A percentile compares a stretch with the other conserved stretches of the same genome.
Evolutionary conservation across 2,113 vertebrate species (phyloP).

Genomic region (Ginglymostoma cirratum): DNA sequence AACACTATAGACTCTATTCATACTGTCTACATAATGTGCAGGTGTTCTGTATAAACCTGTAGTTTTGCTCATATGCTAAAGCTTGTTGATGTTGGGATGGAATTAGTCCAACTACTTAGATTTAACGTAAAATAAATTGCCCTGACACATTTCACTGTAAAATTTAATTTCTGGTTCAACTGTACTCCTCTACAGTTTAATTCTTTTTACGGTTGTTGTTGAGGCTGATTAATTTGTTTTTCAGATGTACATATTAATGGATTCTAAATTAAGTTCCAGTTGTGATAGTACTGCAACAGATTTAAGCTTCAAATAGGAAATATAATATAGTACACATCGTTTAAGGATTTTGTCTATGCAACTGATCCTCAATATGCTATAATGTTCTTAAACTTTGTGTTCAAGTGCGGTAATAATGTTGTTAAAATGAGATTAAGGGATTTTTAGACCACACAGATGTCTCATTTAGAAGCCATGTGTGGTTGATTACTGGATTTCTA

Average conservation of each 20-base stretch:
- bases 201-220: background rate
- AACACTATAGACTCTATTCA: too few species aligned
- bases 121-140: background rate
- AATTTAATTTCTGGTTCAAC: background rate
- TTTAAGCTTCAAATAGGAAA: background rate
- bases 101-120: constrained; percentile 1
- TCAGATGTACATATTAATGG: background rate
- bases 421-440: background rate
- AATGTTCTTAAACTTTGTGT: constrained; percentile 10
- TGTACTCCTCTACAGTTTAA: background rate
- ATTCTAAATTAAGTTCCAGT: background rate
- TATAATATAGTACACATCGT: background rate
- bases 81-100: background rate
- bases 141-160: background rate
- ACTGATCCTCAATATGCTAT: background rate
- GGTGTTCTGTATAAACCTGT: background rate
- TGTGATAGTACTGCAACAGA: background rate
- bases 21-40: background rate
- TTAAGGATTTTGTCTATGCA: background rate
- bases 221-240: background rate
- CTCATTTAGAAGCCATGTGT: constrained; percentile 6
- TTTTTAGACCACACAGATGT: background rate
- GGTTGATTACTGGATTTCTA: constrained; percentile 8
- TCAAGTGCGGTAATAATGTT: constrained; percentile 17
- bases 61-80: background rate